These are phyloP conservation scores for Antheraea yamamai DNA, from an alignment of 2,888 invertebrate genomes.

Conservation along the genomic window DNA sequence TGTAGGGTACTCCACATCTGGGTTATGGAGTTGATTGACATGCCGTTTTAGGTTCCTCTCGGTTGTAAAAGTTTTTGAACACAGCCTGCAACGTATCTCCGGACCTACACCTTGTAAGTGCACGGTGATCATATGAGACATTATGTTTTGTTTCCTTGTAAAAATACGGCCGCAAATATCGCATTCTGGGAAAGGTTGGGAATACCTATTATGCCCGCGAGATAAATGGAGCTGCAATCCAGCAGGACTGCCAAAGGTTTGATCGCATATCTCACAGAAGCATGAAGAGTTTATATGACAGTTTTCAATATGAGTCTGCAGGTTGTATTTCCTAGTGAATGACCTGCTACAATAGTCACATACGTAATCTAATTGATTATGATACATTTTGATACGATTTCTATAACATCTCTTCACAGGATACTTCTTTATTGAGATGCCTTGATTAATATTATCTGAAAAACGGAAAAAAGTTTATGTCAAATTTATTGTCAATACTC, in stretches of 20 bases:
- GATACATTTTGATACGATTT: slow-evolving; percentile 7
- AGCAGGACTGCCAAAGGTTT: slow-evolving; percentile 55
- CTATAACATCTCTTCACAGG: background rate
- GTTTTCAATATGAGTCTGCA: slow-evolving; percentile 66
- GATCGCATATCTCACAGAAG: slow-evolving; percentile 58
- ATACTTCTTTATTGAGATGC: background rate
- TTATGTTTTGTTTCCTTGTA: slow-evolving; percentile 66
- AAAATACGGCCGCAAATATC: slow-evolving; percentile 67
- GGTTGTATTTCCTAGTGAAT: slow-evolving; percentile 66
- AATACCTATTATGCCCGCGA: slow-evolving; percentile 59
- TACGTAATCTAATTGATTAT: slow-evolving; percentile 41
- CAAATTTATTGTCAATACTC: no score
- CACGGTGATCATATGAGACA: slow-evolving; percentile 65
- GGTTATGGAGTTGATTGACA: slow-evolving; percentile 58
- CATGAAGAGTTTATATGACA: slow-evolving; percentile 57
- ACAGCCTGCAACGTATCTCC: slow-evolving; percentile 50
- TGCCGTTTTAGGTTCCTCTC: slow-evolving; percentile 63
- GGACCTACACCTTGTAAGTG: slow-evolving; percentile 55
- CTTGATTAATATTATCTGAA: slow-evolving; percentile 2
- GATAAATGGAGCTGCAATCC: slow-evolving; percentile 56
- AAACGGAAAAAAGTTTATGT: background rate
- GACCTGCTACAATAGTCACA: slow-evolving; percentile 65
- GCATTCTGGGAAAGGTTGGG: slow-evolving; percentile 62
- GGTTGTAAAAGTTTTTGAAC: slow-evolving; percentile 58
- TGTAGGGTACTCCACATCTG: slow-evolving; percentile 51